These are phyloP conservation scores for Dryobotodes eremita DNA, from an alignment of 2,888 invertebrate genomes.

Conservation along the genomic window DNA sequence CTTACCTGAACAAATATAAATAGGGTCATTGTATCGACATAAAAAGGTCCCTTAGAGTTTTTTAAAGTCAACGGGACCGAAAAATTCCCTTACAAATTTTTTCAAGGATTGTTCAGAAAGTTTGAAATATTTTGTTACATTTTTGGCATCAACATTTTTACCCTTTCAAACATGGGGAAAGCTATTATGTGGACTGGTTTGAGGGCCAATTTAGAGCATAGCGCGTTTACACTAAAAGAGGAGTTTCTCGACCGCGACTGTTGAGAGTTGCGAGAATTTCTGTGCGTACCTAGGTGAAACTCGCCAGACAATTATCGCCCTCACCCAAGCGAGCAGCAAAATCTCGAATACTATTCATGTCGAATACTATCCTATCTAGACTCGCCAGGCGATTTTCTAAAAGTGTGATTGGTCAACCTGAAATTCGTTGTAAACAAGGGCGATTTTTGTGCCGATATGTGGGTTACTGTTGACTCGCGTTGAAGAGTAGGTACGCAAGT, in stretches of 20 bases:
- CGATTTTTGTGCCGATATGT: not conserved
- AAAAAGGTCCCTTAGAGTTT: conserved; percentile 40
- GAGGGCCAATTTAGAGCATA: not conserved
- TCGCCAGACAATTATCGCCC: not conserved
- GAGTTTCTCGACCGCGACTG: too few species aligned
- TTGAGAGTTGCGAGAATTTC: too few species aligned
- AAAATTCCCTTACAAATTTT: conserved; percentile 39
- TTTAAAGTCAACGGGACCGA: conserved; percentile 47
- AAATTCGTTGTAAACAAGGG: too few species aligned
- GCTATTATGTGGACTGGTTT: conserved; percentile 11
- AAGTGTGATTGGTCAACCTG: not conserved
- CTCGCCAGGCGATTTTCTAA: not conserved
- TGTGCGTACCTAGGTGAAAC: not conserved
- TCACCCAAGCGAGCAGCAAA: not conserved
- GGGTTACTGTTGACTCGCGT: not conserved
- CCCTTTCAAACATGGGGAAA: conserved; percentile 31
- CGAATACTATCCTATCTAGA: not conserved
- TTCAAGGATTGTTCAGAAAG: conserved; percentile 53
- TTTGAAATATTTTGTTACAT: conserved; percentile 49
- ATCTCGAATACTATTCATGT: not conserved
- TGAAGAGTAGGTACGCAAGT: not conserved
- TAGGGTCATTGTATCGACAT: conserved; percentile 48
- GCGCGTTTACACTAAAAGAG: too few species aligned
- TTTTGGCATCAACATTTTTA: conserved; percentile 52
- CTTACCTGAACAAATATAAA: conserved; percentile 37